Percentiles rank a stretch among this genome's conserved stretches.
phyloP scores from a whole-genome alignment of 2,888 invertebrate genomes.

The Drosophila kambysellisi region DNA sequence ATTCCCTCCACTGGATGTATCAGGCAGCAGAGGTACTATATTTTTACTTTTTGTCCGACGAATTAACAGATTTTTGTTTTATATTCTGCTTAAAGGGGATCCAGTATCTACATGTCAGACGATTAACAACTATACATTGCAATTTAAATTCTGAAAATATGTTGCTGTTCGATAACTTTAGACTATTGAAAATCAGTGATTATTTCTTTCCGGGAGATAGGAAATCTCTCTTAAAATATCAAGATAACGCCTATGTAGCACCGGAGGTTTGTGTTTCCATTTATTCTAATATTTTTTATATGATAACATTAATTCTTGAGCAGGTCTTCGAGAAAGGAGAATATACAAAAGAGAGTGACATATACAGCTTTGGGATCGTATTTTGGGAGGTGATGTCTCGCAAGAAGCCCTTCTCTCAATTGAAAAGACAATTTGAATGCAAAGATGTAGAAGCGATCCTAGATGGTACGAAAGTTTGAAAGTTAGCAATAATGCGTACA shows the following conservation, averaged over 20 bases:
- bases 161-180: conserved; percentile 1
- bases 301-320: too few relatives aligned
- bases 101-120: neutral
- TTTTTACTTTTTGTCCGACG: neutral
- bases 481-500: too few relatives aligned
- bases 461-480: too few relatives aligned
- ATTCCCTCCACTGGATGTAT: conserved; percentile 5
- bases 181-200: too few relatives aligned
- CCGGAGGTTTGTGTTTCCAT: too few relatives aligned
- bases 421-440: accelerated
- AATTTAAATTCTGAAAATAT: conserved; percentile 9
- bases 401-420: conserved; percentile 6
- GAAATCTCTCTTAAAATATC: too few relatives aligned
- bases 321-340: too few relatives aligned
- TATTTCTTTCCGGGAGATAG: too few relatives aligned
- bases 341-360: neutral
- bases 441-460: too few relatives aligned
- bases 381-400: neutral
- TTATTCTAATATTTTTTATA: too few relatives aligned
- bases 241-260: too few relatives aligned
- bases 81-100: conserved; percentile 4
- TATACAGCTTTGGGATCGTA: neutral
- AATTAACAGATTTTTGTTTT: neutral
- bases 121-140: neutral
- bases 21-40: conserved; percentile 9